Evolutionary conservation across 2,797 vertebrate genomes (phyloP), one percentile per base, ranked within the genome.

Genomic region (Etheostoma nigrum): DNA sequence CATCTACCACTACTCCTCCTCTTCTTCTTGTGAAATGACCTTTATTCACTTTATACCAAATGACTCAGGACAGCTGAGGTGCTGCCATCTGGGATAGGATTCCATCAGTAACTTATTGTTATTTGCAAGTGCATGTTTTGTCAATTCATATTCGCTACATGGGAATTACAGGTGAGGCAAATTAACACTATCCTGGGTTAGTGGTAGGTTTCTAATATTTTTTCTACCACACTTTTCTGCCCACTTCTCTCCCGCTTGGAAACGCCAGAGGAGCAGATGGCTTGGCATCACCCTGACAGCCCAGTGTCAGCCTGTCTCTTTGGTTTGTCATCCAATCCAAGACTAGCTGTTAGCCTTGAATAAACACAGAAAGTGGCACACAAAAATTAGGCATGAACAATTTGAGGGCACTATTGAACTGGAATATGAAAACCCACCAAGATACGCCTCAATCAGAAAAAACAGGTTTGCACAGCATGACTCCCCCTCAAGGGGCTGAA

Each of bases 231-330:
- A 16, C 10, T 40, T 15, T 72, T 69, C 75, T 85, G 67, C 72
- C 79, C 76, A 87, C 78, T 74, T 85, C 79, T 15, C 83, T 84
- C 78, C 82, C 27, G 30, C 80, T 87, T 88, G 85, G 89, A 90
- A 86, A 85, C 88, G 87, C 68, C 78, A 66, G 89, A 87, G 53
- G 81, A 92, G 86, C 94, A 95, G 94, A 94, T 94, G 94, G 92
- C 89, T 91, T 93, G 93, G 93, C 91, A 94, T 89, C 86, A 90
- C 89, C 90, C 85, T 76, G 81, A 86, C 85, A 87, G 82, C 87
- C 84, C 84, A 86, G 86, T 90, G 88, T 92, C 83, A 84, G 89
- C 82, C 81, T 87, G 81, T 91, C 83, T 87, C 86, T 88, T 86
- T 81, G 85, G 81, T 88, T 91, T 89, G 78, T 86, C 82, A 86